Conservation (phyloP, 2,797 vertebrate species). For the Characodon lateralis region DNA sequence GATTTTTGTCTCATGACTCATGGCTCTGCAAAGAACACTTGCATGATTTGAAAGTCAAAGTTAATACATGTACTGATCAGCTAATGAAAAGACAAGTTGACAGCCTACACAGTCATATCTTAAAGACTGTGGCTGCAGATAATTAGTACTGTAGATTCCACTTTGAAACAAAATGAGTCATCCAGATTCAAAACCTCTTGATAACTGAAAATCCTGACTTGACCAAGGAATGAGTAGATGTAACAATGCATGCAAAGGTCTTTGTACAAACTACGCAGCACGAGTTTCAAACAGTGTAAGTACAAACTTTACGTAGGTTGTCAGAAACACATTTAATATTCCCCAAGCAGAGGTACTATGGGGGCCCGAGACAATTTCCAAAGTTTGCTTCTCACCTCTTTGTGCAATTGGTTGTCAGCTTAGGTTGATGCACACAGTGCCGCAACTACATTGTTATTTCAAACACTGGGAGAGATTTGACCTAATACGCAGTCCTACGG, state of each 20-base stretch:
- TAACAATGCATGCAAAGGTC: background rate
- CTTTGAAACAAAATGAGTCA: background rate
- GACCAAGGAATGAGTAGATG: background rate
- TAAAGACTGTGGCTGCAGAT: background rate
- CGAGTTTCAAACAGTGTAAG: background rate
- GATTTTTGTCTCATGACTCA: slow-evolving; percentile 1
- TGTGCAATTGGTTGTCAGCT: slow-evolving; percentile 1
- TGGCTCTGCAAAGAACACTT: background rate
- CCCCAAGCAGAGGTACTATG: slow-evolving; percentile 1
- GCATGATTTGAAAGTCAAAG: background rate
- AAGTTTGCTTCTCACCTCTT: slow-evolving; percentile 20
- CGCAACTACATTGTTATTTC: slow-evolving; percentile 14
- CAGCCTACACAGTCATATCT: background rate
- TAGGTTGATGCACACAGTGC: slow-evolving; percentile 27
- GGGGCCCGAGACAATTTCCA: slow-evolving; percentile 13
- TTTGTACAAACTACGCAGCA: slow-evolving; percentile 2
- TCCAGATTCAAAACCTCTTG: background rate
- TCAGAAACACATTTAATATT: slow-evolving; percentile 19
- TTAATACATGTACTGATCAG: background rate
- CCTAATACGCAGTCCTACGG: slow-evolving; percentile 12
- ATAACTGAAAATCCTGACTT: background rate
- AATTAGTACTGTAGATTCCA: background rate
- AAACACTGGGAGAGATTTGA: slow-evolving; percentile 8
- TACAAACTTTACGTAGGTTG: slow-evolving; percentile 5
- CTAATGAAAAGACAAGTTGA: background rate